Evolutionary conservation across 2,113 vertebrate species (phyloP).

Genomic region (Malurus melanocephalus): DNA sequence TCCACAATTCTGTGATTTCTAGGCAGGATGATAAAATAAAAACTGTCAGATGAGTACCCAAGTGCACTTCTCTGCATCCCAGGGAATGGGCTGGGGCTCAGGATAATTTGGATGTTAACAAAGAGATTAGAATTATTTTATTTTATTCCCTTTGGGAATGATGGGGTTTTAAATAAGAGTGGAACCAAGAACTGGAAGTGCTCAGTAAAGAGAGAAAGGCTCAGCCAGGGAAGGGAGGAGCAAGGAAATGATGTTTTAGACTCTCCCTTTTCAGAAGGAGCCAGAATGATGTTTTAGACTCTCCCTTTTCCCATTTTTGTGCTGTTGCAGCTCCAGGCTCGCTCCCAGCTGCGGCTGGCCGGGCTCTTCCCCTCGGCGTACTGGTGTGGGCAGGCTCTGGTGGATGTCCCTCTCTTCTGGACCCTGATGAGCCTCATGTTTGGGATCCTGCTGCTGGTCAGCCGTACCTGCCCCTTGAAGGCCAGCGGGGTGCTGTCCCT

Average conservation of each 20-base stretch:
- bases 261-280: not conserved
- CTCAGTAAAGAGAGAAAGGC: not conserved
- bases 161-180: fast-evolving
- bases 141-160: not conserved
- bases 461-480: fast-evolving
- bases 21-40: not conserved
- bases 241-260: not conserved
- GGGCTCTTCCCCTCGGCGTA: slow-evolving; percentile 87
- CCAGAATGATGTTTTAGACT: not conserved
- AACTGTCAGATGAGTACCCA: not conserved
- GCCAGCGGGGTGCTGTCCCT: fast-evolving
- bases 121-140: fast-evolving
- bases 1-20: fast-evolving
- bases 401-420: slow-evolving; percentile 83
- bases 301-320: not conserved
- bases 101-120: not conserved
- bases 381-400: slow-evolving; percentile 87
- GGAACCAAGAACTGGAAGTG: not conserved
- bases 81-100: not conserved
- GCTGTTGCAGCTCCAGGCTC: slow-evolving; percentile 75
- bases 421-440: slow-evolving; percentile 75
- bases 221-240: not conserved
- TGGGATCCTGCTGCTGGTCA: not conserved
- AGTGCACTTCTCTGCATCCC: not conserved
- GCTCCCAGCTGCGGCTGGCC: slow-evolving; percentile 77